These are phyloP conservation scores for Tubiluchus corallicola DNA, from an alignment of 2,888 invertebrate species.

Conservation along the genomic window DNA sequence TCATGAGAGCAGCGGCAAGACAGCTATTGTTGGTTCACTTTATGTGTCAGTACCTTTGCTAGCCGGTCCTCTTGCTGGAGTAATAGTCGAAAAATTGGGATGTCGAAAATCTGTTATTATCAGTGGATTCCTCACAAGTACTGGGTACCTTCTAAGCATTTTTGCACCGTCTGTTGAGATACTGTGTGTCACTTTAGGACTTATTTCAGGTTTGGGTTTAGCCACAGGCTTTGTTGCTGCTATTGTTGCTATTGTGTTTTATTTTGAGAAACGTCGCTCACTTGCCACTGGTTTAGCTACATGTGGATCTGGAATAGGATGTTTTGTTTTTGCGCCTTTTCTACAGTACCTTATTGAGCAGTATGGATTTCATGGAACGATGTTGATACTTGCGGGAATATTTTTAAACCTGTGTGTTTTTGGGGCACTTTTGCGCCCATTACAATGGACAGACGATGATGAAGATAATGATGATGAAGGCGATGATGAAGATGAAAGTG, in stretches of 20 bases:
- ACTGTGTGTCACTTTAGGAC: constrained; percentile 59
- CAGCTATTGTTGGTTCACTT: constrained; percentile 72
- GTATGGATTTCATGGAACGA: constrained; percentile 65
- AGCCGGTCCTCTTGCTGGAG: constrained; percentile 65
- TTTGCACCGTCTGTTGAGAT: constrained; percentile 50
- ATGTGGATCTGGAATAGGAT: constrained; percentile 69
- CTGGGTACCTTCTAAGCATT: constrained; percentile 57
- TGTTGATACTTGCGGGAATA: constrained; percentile 45
- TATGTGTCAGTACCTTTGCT: constrained; percentile 78
- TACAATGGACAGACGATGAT: constrained; percentile 51
- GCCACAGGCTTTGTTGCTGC: constrained; percentile 71
- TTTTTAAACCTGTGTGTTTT: constrained; percentile 63
- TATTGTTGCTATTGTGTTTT: constrained; percentile 72
- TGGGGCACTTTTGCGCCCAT: constrained; percentile 61
- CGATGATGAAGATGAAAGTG: too few relatives aligned
- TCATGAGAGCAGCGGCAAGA: constrained; percentile 60
- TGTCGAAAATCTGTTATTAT: constrained; percentile 57
- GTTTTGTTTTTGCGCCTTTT: constrained; percentile 63
- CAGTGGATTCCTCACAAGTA: constrained; percentile 51
- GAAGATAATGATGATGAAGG: not conserved
- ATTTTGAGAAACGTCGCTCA: constrained; percentile 63
- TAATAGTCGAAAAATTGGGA: constrained; percentile 61
- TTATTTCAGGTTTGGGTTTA: constrained; percentile 62
- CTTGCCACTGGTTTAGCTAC: constrained; percentile 69
- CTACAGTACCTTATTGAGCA: constrained; percentile 47